Evolutionary conservation across 2,113 vertebrate genomes (phyloP), one percentile per base, ranked within the genome.

Genomic region (Syngnathus floridae): DNA sequence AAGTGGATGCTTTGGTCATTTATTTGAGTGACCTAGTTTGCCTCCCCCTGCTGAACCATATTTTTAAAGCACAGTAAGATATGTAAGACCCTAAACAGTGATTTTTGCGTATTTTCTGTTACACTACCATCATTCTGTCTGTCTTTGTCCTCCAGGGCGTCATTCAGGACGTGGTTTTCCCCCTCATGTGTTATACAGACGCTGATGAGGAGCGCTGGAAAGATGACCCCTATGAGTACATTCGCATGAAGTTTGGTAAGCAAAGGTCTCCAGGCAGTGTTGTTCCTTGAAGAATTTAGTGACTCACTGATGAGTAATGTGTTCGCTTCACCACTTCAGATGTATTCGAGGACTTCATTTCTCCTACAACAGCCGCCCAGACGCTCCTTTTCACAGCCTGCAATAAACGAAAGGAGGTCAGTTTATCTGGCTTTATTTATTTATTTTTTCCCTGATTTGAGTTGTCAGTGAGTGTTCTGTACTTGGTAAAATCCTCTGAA

Each of bases 301-400:
- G 8, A 13, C 16, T 31, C 12, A 2, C 26, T 8, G 38, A 52
- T 63, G 61, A 64, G 21, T 68, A 71, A 80, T 65, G 57, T 19
- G 35, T 70, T 37, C 9, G 2, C 65, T 68, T 37, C 11, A 3
- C 10, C 31, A 22, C 7, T 55, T 79, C 74, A 99, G 97, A 99
- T 84, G 96, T 99, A 8, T 99, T 99, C 81, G 97, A 98, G 90
- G 97, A 99, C 84, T 98, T 98, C 81, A 98, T 98, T 87, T 99
- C 97, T 78, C 95, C 97, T 71, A 97, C 95, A 65, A 98, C 95
- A 71, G 97, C 97, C 76, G 97, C 97, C 67, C 97, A 99, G 85
- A 99, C 96, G 0, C 91, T 99, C 72, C 89, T 99, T 72, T 99
- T 97, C 88, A 98, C 95, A 65, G 94, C 95, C 0, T 98, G 96